Base-by-base conservation (phyloP, 2,797 vertebrate species). In the Limosa lapponica region DNA sequence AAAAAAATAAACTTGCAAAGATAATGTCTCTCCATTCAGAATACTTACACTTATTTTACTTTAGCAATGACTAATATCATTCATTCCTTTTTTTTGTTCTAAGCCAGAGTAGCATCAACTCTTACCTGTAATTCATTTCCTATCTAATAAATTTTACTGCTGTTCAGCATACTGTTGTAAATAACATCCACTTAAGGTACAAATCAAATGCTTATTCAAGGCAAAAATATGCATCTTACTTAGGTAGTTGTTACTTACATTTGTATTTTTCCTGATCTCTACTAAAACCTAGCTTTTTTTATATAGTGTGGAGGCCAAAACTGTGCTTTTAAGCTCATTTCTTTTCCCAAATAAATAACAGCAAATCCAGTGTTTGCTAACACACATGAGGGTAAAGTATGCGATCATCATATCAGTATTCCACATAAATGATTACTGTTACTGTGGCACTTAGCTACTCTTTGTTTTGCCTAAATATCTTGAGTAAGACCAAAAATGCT, bases 311-410 rank as follows among this genome's bases (percentile, higher is more conserved):
- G 16, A 85, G 12, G 46, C 4, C 16, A 54, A 72, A 92, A 66
- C 3, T 52, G 5, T 66, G 13, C 32, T 17, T 39, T 64, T n/a
- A 64, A 19, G 37, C 17, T 32, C 72, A 32, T 18, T 82, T 77
- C 25, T 57, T 59, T 59, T 58, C 39, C 30, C 36, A 74, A 46
- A 19, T 17, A 81, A 58, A 0, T 20, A 72, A 54, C 11, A 88
- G 20, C n/a, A 82, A 75, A 92, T 58, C 7, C 32, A 36, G 10
- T 16, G 10, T 41, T 82, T 80, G 37, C 15, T 34, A 87, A 54
- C 28, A 48, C 17, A 87, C 0, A 0, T 3, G 8, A 82, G 1
- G 2, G 7, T 32, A 17, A 79, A 55, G 22, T 8, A 78, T 10
- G 24, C 34, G 8, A 57, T 51, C 27, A 52, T 37, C 34, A 41